These are phyloP conservation scores for Bursaphelenchus okinawaensis DNA, from an alignment of 2,888 invertebrate species.

Conservation along the genomic window DNA sequence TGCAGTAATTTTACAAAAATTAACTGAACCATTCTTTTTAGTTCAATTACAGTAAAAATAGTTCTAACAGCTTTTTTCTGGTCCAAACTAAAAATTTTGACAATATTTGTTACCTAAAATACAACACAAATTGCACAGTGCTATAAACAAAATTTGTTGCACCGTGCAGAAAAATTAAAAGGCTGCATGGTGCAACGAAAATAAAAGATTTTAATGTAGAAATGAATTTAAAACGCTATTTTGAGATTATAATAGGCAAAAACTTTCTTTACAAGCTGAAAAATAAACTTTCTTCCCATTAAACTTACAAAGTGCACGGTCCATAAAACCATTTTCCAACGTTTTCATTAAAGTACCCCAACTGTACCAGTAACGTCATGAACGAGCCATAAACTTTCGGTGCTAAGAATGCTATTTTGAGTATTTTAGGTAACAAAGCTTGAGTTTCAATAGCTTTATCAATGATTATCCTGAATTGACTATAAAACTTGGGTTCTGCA, in stretches of 20 bases:
- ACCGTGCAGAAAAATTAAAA: background rate
- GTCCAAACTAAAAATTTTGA: no score
- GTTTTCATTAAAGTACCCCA: background rate
- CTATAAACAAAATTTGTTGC: background rate
- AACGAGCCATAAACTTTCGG: slow-evolving; percentile 8
- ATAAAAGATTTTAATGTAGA: background rate
- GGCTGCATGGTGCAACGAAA: background rate
- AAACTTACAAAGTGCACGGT: background rate
- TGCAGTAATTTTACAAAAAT: background rate
- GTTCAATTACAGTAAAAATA: no score
- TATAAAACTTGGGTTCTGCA: background rate
- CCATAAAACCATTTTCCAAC: background rate
- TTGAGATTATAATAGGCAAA: background rate
- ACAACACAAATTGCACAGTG: background rate
- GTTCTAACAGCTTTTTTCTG: no score
- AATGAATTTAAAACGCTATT: background rate
- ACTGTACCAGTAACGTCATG: background rate
- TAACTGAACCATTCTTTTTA: no score
- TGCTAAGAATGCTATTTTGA: background rate
- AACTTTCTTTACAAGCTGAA: background rate
- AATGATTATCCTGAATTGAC: background rate
- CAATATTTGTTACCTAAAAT: no score
- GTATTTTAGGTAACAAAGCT: background rate
- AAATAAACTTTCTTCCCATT: background rate
- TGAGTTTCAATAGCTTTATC: background rate